A percentile compares a stretch with the other conserved stretches of the same genome.
Evolutionary conservation across 2,888 invertebrate species (phyloP).

Genomic region (Oscheius sp.): DNA sequence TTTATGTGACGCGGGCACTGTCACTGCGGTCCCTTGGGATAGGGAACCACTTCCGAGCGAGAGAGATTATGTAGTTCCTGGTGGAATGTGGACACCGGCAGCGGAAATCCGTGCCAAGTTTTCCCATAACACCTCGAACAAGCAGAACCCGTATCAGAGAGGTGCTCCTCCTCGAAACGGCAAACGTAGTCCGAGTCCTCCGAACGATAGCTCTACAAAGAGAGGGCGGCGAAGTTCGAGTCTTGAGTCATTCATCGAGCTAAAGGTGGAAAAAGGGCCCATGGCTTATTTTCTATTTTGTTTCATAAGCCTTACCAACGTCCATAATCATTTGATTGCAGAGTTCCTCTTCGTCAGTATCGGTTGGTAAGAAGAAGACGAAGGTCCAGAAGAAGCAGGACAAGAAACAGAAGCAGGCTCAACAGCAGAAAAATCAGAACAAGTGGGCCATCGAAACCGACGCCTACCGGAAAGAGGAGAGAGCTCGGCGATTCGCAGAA

Average conservation of each 20-base stretch:
- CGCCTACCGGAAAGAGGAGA: conserved; percentile 39
- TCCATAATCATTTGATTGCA: neutral
- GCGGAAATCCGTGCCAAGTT: conserved; percentile 48
- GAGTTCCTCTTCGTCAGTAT: neutral
- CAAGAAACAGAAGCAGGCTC: conserved; percentile 16
- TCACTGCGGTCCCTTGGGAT: conserved; percentile 93
- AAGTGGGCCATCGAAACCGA: conserved; percentile 19
- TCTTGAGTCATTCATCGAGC: conserved; percentile 7
- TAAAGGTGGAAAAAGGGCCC: conserved; percentile 29
- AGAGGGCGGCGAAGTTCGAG: conserved; percentile 36
- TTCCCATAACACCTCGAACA: conserved; percentile 26
- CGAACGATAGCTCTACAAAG: conserved; percentile 36
- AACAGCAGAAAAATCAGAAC: conserved; percentile 24
- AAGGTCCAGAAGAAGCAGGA: conserved; percentile 37
- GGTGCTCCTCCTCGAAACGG: conserved; percentile 21
- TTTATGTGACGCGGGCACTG: conserved; percentile 87
- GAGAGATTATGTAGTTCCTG: conserved; percentile 57
- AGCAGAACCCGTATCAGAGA: too few species aligned
- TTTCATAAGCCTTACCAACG: neutral
- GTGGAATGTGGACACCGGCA: conserved; percentile 61
- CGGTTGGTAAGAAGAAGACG: conserved; percentile 21
- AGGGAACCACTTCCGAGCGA: conserved; percentile 87
- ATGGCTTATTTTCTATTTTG: neutral
- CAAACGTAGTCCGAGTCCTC: conserved; percentile 39
- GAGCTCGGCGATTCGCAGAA: conserved; percentile 59